Conservation (phyloP, 1,140 invertebrate genomes). For the Maconellicoccus hirsutus region DNA sequence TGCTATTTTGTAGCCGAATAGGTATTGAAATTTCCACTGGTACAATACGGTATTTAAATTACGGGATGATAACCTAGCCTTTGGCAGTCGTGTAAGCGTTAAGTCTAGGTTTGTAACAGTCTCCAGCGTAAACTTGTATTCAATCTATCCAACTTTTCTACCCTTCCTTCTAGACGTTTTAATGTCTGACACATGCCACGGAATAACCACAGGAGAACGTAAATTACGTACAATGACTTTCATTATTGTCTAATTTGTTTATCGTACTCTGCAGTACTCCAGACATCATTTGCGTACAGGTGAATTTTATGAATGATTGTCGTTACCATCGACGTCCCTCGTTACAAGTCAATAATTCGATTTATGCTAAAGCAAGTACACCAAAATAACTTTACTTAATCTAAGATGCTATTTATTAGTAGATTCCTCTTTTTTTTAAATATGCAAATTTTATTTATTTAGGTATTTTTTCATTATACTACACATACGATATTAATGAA, state of each 20-base stretch:
- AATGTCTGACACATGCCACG: slow-evolving; percentile 18
- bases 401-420: too few species aligned
- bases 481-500: too few species aligned
- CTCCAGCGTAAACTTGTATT: background rate
- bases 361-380: too few species aligned
- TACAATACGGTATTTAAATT: background rate
- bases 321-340: too few species aligned
- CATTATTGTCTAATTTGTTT: slow-evolving; percentile 22
- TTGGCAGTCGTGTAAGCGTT: background rate
- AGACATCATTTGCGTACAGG: slow-evolving; percentile 15
- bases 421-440: too few species aligned
- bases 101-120: background rate
- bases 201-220: slow-evolving; percentile 12
- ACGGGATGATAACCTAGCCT: slow-evolving; percentile 11
- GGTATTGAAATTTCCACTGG: background rate
- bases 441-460: too few species aligned
- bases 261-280: background rate
- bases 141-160: background rate
- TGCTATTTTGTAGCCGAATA: background rate
- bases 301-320: background rate
- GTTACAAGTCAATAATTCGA: too few species aligned
- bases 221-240: slow-evolving; percentile 19
- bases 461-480: too few species aligned
- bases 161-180: slow-evolving; percentile 16
- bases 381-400: too few species aligned